Base-by-base conservation (phyloP, 2,888 invertebrate species). In the Pristionchus arcanus region DNA sequence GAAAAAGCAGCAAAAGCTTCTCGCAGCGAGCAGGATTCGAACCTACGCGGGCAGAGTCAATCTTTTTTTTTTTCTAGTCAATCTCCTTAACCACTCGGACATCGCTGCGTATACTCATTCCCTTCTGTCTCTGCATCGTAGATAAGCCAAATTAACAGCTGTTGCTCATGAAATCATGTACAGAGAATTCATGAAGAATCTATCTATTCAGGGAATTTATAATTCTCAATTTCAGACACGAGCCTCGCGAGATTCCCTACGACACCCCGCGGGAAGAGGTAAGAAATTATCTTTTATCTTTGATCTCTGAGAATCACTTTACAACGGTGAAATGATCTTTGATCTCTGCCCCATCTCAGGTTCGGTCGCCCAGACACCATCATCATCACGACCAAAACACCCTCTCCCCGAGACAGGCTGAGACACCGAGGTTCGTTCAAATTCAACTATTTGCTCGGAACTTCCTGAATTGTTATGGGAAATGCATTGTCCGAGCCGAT, bases 31-130 rank as follows among this genome's bases (percentile, higher is more conserved):
- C 94, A 94, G 94, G 94, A 94, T 93, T 95, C 94, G 94, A 94
- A 94, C 93, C 93, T 94, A 92, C 94, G 94, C 94, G 94, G 93
- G 93, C 94, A 94, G 90, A 94, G 94, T 93, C 94, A 94, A 94
- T n/a, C n/a, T n/a, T n/a, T n/a, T 93, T 94, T 94, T 94, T 94
- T 94, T 94, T 94, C 94, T 92, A 94, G 94, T 94, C 94, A 94
- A 94, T 94, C 94, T 94, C 94, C 94, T 94, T 94, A 94, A 94
- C 94, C 94, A 92, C 94, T 94, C 94, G n/a, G n/a, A n/a, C n/a
- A n/a, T n/a, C n/a, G n/a, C n/a, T n/a, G n/a, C n/a, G n/a, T n/a
- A n/a, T n/a, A 93, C 93, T 93, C 94, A 94, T 92, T 42, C 42
- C 42, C 9, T 42, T 42, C 42, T 42, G n/a, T n/a, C n/a, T n/a